Percentiles rank a stretch among this genome's conserved stretches.
Conservation (phyloP, 2,113 vertebrate species). For the Proteles cristata region DNA sequence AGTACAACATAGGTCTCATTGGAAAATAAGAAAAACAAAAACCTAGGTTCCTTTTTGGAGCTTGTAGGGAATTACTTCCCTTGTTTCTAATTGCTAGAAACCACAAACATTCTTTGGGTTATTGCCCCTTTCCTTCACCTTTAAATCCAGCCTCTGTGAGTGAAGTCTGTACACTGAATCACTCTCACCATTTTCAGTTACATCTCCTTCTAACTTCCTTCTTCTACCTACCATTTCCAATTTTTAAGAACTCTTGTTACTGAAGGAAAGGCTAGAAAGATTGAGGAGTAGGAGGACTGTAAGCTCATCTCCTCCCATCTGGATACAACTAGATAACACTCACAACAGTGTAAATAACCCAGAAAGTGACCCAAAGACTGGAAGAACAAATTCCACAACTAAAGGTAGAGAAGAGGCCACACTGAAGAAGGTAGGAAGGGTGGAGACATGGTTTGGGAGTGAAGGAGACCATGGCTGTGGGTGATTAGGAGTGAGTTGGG, state of each 20-base stretch:
- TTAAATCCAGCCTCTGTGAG: neutral
- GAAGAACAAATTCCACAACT: neutral
- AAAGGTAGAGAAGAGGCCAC: neutral
- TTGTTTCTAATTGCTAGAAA: neutral
- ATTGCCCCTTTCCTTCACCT: neutral
- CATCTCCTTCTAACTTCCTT: neutral
- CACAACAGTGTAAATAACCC: neutral
- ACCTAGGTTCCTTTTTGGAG: neutral
- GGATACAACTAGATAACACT: neutral
- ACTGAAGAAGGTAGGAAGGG: neutral
- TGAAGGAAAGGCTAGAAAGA: neutral
- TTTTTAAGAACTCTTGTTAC: neutral
- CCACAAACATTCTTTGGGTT: too few species aligned
- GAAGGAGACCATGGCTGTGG: neutral
- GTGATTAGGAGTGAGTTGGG: neutral
- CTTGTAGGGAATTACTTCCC: fast-evolving
- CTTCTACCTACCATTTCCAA: neutral
- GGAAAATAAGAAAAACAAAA: too few species aligned
- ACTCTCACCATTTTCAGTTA: neutral
- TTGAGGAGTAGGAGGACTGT: neutral
- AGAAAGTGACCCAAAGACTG: neutral
- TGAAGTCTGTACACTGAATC: neutral
- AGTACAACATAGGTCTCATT: neutral
- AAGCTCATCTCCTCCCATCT: neutral
- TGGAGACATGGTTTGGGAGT: neutral